Conservation (phyloP, 2,888 invertebrate genomes). For the Synergus laeviventris region DNA sequence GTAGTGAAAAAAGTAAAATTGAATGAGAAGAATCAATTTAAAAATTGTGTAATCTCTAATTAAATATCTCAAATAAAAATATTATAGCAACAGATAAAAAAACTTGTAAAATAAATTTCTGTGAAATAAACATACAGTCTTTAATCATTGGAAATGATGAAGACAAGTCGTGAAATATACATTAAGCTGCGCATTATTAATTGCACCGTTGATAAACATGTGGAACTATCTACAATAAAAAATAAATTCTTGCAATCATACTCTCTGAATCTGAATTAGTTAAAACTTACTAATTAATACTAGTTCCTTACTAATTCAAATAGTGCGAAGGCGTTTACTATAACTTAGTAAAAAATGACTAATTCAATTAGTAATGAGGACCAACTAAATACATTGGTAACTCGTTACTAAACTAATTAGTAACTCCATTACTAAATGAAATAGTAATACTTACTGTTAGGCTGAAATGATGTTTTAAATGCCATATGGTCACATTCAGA, state of each 20-base stretch:
- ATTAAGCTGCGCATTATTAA: constrained; percentile 8
- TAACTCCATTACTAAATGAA: too few relatives aligned
- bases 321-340: too few relatives aligned
- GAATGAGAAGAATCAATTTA: too few relatives aligned
- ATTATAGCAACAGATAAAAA: background rate
- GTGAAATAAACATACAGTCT: background rate
- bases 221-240: background rate
- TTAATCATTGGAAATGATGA: background rate
- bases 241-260: background rate
- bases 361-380: too few relatives aligned
- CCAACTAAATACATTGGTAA: too few relatives aligned
- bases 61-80: background rate
- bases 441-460: too few relatives aligned
- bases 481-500: too few relatives aligned
- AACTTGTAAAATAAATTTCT: background rate
- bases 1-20: background rate
- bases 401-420: too few relatives aligned
- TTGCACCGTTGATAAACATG: constrained; percentile 14
- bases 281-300: background rate
- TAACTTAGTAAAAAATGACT: too few relatives aligned
- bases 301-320: too few relatives aligned
- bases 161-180: background rate
- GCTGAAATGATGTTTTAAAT: too few relatives aligned
- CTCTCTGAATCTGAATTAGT: background rate
- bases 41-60: background rate